phyloP scores from a whole-genome alignment of 2,797 vertebrate genomes.

The Pseudochirops corinnae region DNA sequence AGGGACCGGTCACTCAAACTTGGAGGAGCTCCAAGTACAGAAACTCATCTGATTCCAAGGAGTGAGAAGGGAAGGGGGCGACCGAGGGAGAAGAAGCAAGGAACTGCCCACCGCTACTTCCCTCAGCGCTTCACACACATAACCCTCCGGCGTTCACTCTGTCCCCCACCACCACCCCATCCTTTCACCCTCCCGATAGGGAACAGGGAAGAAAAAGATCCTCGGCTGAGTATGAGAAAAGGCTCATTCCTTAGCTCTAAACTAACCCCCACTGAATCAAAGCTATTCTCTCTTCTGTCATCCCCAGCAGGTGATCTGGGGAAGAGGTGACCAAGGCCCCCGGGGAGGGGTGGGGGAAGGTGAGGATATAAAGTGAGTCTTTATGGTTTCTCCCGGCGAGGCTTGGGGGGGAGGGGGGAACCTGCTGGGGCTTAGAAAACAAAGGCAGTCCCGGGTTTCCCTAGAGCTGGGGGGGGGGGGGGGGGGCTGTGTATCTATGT shows the following conservation, averaged over 20 bases:
- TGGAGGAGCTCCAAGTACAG: not conserved
- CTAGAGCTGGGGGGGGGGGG: not conserved
- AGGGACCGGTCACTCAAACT: not conserved
- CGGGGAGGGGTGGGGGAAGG: not conserved
- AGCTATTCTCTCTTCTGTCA: no score
- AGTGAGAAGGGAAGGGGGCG: rapidly evolving
- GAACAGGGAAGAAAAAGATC: no score
- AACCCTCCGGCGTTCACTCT: not conserved
- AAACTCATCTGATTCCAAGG: not conserved
- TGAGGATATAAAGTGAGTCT: not conserved
- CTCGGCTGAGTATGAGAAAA: no score
- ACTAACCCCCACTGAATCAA: not conserved
- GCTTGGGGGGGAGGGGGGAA: constrained; percentile 20
- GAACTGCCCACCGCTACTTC: not conserved
- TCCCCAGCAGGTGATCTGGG: not conserved
- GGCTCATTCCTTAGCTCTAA: not conserved
- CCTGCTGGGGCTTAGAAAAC: constrained; percentile 78
- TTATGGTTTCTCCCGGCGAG: not conserved
- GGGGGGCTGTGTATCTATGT: not conserved
- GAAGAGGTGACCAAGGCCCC: not conserved
- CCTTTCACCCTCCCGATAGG: not conserved
- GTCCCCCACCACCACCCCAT: not conserved
- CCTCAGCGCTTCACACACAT: not conserved
- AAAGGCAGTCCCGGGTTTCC: constrained; percentile 58
- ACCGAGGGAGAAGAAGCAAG: no score